Percentiles rank a stretch among this genome's conserved stretches.
Evolutionary conservation across 2,797 vertebrate genomes (phyloP).

Genomic region (Avahi laniger): DNA sequence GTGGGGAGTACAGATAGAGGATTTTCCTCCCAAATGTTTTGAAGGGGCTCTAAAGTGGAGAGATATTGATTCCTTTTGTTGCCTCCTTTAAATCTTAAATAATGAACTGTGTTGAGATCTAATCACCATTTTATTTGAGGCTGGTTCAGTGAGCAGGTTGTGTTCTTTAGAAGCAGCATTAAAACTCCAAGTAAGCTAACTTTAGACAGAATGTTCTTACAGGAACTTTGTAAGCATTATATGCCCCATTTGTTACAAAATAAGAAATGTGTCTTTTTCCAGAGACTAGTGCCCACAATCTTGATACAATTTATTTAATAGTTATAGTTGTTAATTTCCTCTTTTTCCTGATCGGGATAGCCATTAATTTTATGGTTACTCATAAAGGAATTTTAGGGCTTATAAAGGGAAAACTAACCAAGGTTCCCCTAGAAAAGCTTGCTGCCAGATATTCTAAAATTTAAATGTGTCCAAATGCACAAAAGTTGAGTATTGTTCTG

Average conservation of each 20-base stretch:
- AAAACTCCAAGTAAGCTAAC: conserved; percentile 35
- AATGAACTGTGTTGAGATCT: conserved; percentile 36
- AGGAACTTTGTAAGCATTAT: conserved; percentile 51
- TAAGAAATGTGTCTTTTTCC: background rate
- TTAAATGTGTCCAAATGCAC: conserved; percentile 10
- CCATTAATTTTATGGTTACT: conserved; percentile 32
- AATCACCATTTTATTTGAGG: conserved; percentile 36
- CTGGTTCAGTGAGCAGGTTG: conserved; percentile 16
- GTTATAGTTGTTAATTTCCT: conserved; percentile 21
- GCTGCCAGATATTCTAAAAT: background rate
- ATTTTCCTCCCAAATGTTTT: background rate
- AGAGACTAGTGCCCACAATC: background rate
- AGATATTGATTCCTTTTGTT: background rate
- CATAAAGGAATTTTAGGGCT: conserved; percentile 12
- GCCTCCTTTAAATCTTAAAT: background rate
- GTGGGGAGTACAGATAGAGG: background rate
- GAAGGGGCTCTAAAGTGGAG: background rate
- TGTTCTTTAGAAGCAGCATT: background rate
- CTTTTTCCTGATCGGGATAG: conserved; percentile 7
- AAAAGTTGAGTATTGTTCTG: background rate
- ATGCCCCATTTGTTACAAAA: conserved; percentile 58
- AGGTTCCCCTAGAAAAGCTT: conserved; percentile 9
- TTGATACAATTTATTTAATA: conserved; percentile 54
- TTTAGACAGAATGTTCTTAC: conserved; percentile 49
- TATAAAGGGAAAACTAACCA: conserved; percentile 7